These are phyloP conservation scores for Caenorhabditis sp. DNA, from an alignment of 2,888 invertebrate species.

Conservation along the genomic window DNA sequence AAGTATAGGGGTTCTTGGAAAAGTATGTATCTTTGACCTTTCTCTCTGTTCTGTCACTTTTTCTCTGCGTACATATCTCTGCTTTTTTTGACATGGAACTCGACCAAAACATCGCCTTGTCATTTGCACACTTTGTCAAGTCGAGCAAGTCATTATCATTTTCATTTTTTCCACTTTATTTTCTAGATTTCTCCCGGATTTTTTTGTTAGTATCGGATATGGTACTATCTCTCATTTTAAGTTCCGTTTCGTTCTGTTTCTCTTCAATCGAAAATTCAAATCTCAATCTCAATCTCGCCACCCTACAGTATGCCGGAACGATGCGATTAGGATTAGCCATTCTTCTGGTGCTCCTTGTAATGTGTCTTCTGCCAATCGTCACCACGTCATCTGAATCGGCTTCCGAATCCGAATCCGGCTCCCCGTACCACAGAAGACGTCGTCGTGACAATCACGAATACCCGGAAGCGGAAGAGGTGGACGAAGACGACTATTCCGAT, in stretches of 20 bases:
- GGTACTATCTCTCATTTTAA: neutral
- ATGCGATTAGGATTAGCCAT: constrained; percentile 22
- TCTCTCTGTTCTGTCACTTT: neutral
- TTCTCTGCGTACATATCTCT: constrained; percentile 6
- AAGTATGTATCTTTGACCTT: constrained; percentile 1
- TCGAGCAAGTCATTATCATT: neutral
- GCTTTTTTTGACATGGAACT: neutral
- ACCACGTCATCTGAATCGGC: constrained; percentile 9
- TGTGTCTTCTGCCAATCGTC: neutral
- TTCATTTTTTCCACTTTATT: neutral
- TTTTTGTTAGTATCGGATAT: neutral
- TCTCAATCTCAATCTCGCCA: neutral
- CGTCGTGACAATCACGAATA: constrained; percentile 13
- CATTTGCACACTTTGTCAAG: constrained; percentile 15
- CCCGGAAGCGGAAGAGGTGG: constrained; percentile 16
- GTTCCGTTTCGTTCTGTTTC: neutral
- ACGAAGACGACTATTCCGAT: constrained; percentile 34
- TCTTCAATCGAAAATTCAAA: neutral
- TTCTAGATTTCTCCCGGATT: neutral
- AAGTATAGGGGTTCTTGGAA: too few species aligned
- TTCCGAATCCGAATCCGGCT: too few species aligned
- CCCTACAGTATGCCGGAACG: constrained; percentile 11
- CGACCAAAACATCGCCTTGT: constrained; percentile 1
- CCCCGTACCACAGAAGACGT: too few species aligned
- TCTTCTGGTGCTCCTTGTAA: neutral